Evolutionary conservation across 2,888 invertebrate species (phyloP), one percentile per base, ranked within the genome.

Genomic region (Epinotia demarniana): DNA sequence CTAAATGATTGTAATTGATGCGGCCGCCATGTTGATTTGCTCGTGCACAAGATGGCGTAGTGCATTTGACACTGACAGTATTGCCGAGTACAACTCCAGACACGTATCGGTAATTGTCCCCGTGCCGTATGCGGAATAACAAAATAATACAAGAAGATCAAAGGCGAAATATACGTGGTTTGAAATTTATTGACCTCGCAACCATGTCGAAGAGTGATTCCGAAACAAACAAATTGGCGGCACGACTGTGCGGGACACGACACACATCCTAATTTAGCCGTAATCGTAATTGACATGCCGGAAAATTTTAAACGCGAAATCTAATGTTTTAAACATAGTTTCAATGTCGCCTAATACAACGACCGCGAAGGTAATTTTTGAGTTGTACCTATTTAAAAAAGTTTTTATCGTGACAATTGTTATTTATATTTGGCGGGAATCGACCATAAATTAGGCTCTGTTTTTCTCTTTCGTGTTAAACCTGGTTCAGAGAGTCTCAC

Each of bases 101-200:
- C 93, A 94, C 93, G 93, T 93, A 85, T 82, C 81, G 80, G 92
- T 92, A 93, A 94, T 94, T 89, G 92, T 85, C 87, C 86, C 85
- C 85, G 87, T 80, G 86, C 79, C 87, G 89, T 86, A 86, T 83
- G 83, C 89, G 79, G 93, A 94, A 94, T 93, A 92, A 89, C 88
- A 91, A 93, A 91, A 88, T 84, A 83, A 84, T 85, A 83, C 86
- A 84, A 89, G 83, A 90, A 93, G 93, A 93, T 94, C 93, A 94
- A 94, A 94, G 92, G 91, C 89, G 87, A 88, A 88, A 89, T 91
- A 92, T 90, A 92, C 92, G 90, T 91, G 89, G 89, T 86, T 92
- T 86, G 90, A 89, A 91, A 93, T 92, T 92, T 93, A 93, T 93
- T 84, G 92, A 89, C 86, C 88, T 82, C 81, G 85, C 83, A 69